Conservation (phyloP, 2,113 vertebrate species). For the Gavia stellata region DNA sequence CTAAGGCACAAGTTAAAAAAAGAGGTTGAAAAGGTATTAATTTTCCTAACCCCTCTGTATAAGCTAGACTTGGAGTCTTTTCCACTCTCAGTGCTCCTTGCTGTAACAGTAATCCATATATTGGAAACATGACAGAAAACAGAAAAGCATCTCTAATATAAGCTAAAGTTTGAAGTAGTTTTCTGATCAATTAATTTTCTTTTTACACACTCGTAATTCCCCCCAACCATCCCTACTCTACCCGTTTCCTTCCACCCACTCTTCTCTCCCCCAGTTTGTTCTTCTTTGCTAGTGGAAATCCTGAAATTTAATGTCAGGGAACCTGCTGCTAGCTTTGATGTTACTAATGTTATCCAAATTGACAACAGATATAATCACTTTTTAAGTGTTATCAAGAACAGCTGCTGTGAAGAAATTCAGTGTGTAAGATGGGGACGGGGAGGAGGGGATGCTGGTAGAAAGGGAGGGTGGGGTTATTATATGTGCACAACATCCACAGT, state of each 20-base stretch:
- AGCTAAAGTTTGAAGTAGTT: not conserved
- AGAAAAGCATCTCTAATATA: not conserved
- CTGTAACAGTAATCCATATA: not conserved
- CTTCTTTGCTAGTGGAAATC: not conserved
- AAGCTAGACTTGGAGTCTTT: not conserved
- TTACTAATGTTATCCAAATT: conserved; percentile 64
- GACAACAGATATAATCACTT: conserved; percentile 57
- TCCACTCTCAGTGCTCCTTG: not conserved
- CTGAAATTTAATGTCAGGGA: conserved; percentile 16
- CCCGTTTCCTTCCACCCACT: not conserved
- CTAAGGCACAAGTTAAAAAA: not conserved
- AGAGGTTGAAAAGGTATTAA: not conserved
- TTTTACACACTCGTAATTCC: not conserved
- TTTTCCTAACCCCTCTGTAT: not conserved
- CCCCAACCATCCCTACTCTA: not conserved
- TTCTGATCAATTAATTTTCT: conserved; percentile 4
- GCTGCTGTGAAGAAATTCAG: conserved; percentile 35
- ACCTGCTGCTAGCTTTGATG: conserved; percentile 17
- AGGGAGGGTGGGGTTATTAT: not conserved
- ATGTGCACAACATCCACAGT: not conserved
- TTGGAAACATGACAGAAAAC: not conserved
- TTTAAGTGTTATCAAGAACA: conserved; percentile 50
- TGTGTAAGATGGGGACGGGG: not conserved
- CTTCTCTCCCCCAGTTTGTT: not conserved
- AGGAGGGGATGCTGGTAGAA: not conserved